Base-by-base conservation (phyloP, 2,113 vertebrate species). In the Paramisgurnus dabryanus region DNA sequence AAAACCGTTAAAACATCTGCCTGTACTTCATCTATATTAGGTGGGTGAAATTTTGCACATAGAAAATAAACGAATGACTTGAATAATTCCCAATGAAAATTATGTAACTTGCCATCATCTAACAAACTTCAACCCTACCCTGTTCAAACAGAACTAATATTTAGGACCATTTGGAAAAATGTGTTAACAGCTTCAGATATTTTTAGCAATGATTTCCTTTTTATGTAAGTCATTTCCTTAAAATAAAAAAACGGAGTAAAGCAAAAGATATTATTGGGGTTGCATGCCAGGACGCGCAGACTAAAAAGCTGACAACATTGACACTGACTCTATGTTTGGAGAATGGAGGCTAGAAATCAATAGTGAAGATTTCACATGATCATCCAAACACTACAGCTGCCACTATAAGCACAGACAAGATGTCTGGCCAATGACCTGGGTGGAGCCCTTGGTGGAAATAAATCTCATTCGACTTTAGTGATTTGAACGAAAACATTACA, bases 121-220 rank as follows among this genome's bases (percentile, higher is more conserved):
- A 5, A 3, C 58, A 12, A 17, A 47, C 22, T 17, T 22, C 50
- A 6, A 34, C 5, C 50, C 17, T 10, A 41, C 63, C 41, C 17
- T 78, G 50, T 58, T 39, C 7, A 9, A 67, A 22, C 79, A 78
- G 73, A 77, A 78, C 53, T 63, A 80, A 71, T 65, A 77, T 76
- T 75, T 49, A 57, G 5, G n/a, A 11, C 6, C 4, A 40, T 55
- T 11, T 6, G 60, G 78, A 80, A 78, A 65, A 64, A 55, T 22
- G 45, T 71, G 50, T 57, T 4, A 50, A 71, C 69, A 57, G 68
- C 53, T 39, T 55, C 0, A 3, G 5, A 7, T 58, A 57, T 17
- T 39, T 67, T 55, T n/a, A 39, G 22, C 47, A 39, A 0, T 17
- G 0, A 55, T 11, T 17, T 17, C 53, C 15, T 17, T 55, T 55